Base-by-base conservation (phyloP, 2,888 invertebrate genomes). In the Drosophila testacea region DNA sequence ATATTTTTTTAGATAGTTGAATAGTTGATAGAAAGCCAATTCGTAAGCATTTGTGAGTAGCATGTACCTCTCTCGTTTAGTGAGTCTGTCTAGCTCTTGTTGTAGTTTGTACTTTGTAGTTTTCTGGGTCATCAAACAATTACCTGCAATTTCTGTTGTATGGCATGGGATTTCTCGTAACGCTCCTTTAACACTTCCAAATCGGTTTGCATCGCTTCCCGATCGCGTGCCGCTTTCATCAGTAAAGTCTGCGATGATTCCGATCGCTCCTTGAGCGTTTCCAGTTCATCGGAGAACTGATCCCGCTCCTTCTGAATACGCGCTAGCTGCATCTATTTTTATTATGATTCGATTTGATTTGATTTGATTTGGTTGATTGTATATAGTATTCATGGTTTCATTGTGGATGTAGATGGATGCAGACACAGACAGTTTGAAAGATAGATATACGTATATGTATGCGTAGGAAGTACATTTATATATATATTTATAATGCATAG, bases 281-380 rank as follows among this genome's bases (percentile, higher is more conserved):
- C 96, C 75, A 96, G 94, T 81, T 98, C 97, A 51, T 96, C 96
- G 67, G 96, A 95, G 80, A 96, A 95, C 73, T 94, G 94, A 91
- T 98, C 98, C 78, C 96, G 94, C 92, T 98, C 98, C 93, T 98
- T 98, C 93, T 97, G 97, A 77, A 97, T 94, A 77, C 97, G 95
- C 79, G 96, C 94, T 79, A 97, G 95, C 81, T 96, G 94, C 68
- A 95, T 94, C 96, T 96, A 94, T 84, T 87, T 48, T 41, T 50
- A 2, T 22, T 22, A 22, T 22, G 22, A 22, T 22, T 22, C 3
- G 22, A 3, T 22, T 22, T 22, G 42, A 16, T 16, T 16, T 16
- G 16, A 16, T 16, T 16, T 16, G 16, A 16, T 16, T 16, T 16
- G 30, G 16, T 42, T 32, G 36, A 27, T 28, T 56, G 10, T 38